Base-by-base conservation (phyloP, 1,140 invertebrate species). In the Cephus cinctus region DNA sequence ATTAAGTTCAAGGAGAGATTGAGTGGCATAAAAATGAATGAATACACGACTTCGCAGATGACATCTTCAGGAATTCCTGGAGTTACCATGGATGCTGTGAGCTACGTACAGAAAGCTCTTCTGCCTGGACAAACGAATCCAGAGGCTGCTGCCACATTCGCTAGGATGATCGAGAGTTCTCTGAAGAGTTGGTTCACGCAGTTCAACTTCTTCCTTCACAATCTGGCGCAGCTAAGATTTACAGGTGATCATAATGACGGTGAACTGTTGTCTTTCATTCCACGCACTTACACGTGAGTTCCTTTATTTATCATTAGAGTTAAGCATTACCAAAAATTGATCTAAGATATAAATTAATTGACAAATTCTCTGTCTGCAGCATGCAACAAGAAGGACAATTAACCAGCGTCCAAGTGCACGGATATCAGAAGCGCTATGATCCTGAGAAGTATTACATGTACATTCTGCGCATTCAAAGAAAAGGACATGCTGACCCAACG, bases 391-490 rank as follows among this genome's bases (percentile, higher is more conserved):
- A 98, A 78, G 96, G 96, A 8, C 83, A 88, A 19, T 83, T 99
- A 38, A 84, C 82, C n/a, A 83, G 81, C 44, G 89, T 97, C 2
- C 85, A 88, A 71, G 90, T 98, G 6, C 82, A 90, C 36, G 87
- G 88, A 39, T 96, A 86, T 72, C 90, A 96, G 77, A 99, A 99
- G 72, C 84, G 94, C 54, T 97, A 96, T 69, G 92, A 94, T 72
- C 95, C 95, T 16, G 95, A 98, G 66, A 98, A 98, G 78, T 94
- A 96, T 78, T 99, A 99, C 74, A 93, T 98, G 63, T 99, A 96
- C 71, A 89, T 96, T 57, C 74, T 98, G 32, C 83, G 86, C 58
- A 88, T 99, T 32, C 86, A 87, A 57, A 80, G 96, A 44, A 88
- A 90, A 57, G 86, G 86, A 44, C 87, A 95, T 67, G 82, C 83